Percentiles rank a stretch among this genome's conserved stretches.
Evolutionary conservation across 1,140 invertebrate species (phyloP).

Genomic region (Drosophila sucinea): DNA sequence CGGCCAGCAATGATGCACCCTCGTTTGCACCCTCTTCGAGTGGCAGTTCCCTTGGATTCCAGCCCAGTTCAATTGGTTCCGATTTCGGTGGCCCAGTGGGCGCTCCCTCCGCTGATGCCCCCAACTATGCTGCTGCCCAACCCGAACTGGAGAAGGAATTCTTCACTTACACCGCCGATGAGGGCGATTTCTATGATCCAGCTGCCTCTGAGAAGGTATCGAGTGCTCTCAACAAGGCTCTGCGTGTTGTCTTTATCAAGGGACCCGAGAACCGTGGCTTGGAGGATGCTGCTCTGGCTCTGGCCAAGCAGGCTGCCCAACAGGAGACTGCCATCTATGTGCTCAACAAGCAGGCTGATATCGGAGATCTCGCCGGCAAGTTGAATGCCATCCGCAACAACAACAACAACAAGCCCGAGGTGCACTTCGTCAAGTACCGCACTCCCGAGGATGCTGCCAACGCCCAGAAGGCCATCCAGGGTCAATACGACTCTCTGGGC

Average conservation of each 20-base stretch:
- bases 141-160: conserved; percentile 77
- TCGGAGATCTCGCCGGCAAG: conserved; percentile 70
- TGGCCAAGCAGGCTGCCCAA: conserved; percentile 73
- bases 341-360: conserved; percentile 75
- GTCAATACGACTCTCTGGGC: conserved; percentile 73
- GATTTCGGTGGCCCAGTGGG: conserved; percentile 14
- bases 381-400: conserved; percentile 62
- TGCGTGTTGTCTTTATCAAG: conserved; percentile 80
- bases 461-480: conserved; percentile 70
- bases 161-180: conserved; percentile 70
- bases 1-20: conserved; percentile 27
- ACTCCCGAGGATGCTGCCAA: conserved; percentile 72
- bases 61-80: background rate
- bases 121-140: conserved; percentile 44
- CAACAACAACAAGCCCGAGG: conserved; percentile 72
- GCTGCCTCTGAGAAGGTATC: conserved; percentile 52
- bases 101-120: conserved; percentile 42
- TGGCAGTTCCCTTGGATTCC: background rate
- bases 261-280: conserved; percentile 71
- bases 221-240: conserved; percentile 52
- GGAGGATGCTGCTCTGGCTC: conserved; percentile 65
- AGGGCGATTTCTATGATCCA: conserved; percentile 65
- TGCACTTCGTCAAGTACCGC: conserved; percentile 80
- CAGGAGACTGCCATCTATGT: conserved; percentile 79
- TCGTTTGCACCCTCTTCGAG: conserved; percentile 7